phyloP scores from a whole-genome alignment of 2,888 invertebrate genomes.

The Euzetes globulus region DNA sequence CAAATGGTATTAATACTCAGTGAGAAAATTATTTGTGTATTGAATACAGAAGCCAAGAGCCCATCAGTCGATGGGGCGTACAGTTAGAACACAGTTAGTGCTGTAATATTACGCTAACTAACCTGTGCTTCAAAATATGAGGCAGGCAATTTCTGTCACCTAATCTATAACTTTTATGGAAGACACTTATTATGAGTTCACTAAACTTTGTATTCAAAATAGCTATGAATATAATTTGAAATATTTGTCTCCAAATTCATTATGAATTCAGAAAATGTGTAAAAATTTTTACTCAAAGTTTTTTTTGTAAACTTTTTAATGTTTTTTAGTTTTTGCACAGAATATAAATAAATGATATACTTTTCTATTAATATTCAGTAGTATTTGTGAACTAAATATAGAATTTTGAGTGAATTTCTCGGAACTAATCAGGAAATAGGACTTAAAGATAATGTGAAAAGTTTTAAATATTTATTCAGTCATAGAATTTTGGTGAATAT shows the following conservation, averaged over 20 bases:
- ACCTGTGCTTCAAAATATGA: not conserved
- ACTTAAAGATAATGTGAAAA: not conserved
- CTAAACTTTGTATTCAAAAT: not conserved
- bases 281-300: not conserved
- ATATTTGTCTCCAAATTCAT: not conserved
- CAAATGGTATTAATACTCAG: not conserved
- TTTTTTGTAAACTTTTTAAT: not conserved
- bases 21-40: not conserved
- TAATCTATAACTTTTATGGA: not conserved
- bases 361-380: not conserved
- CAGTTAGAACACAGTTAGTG: not conserved
- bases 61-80: not conserved
- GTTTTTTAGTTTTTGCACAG: not conserved
- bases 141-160: not conserved
- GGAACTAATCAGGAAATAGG: not conserved
- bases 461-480: slow-evolving; percentile 3
- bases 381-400: not conserved
- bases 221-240: not conserved
- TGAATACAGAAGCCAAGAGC: not conserved
- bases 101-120: not conserved
- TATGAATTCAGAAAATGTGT: not conserved
- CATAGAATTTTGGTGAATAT: not conserved
- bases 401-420: not conserved
- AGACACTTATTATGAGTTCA: not conserved
- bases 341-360: slow-evolving; percentile 1